A percentile compares a stretch with the other conserved stretches of the same genome.
Conservation (phyloP, 1,140 invertebrate species). For the Drosophila littoralis region DNA sequence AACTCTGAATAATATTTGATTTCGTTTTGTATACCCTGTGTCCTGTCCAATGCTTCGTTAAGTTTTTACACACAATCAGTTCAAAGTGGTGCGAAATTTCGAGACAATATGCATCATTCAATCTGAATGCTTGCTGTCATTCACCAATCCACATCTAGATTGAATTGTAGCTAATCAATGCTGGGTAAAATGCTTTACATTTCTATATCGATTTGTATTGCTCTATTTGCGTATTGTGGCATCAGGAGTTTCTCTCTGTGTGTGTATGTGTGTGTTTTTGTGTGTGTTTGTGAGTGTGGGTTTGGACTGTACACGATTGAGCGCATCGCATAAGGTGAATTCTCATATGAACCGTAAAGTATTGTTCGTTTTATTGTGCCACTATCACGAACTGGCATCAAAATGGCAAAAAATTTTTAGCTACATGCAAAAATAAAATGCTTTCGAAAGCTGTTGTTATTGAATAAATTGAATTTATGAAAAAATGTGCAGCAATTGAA, state of each 20-base stretch:
- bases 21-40: background rate
- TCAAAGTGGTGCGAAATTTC: slow-evolving; percentile 3
- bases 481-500: background rate
- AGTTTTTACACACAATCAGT: slow-evolving; percentile 43
- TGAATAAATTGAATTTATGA: slow-evolving; percentile 11
- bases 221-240: background rate
- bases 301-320: slow-evolving; percentile 20
- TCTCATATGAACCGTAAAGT: slow-evolving; percentile 25
- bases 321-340: slow-evolving; percentile 30
- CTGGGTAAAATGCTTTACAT: slow-evolving; percentile 9
- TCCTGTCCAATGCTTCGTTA: slow-evolving; percentile 5
- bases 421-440: background rate
- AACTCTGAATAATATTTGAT: slow-evolving; percentile 28
- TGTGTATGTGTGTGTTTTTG: slow-evolving; percentile 1
- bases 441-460: background rate
- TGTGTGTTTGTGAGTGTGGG: slow-evolving; percentile 1
- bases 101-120: slow-evolving; percentile 6
- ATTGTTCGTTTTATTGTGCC: slow-evolving; percentile 34
- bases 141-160: background rate
- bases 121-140: background rate
- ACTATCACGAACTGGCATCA: background rate
- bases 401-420: slow-evolving; percentile 3
- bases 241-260: background rate
- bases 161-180: slow-evolving; percentile 9
- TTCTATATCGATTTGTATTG: background rate